These are phyloP conservation scores for Melanostoma scalare DNA, from an alignment of 2,888 invertebrate genomes.

Conservation along the genomic window DNA sequence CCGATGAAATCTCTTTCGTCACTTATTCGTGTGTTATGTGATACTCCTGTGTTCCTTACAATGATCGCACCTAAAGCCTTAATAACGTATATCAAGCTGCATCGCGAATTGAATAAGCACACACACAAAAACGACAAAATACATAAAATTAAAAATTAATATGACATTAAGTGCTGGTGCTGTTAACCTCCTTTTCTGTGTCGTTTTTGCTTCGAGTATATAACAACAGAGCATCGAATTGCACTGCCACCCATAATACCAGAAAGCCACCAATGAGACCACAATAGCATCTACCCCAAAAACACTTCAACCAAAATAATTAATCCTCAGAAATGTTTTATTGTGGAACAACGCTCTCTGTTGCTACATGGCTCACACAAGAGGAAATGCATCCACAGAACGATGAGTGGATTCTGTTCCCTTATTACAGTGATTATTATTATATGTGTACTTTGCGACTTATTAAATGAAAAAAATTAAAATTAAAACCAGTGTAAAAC, in stretches of 20 bases:
- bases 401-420: conserved; percentile 21
- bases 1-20: no score
- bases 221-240: background rate
- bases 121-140: background rate
- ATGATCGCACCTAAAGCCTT: no score
- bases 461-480: conserved; percentile 34
- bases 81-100: no score
- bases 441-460: conserved; percentile 12
- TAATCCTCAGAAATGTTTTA: conserved; percentile 13
- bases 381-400: conserved; percentile 1
- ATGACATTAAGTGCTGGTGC: background rate
- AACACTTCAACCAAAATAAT: conserved; percentile 19
- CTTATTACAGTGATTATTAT: conserved; percentile 26
- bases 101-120: no score
- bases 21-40: no score
- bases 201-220: background rate
- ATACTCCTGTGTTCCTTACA: no score
- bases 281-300: conserved; percentile 4
- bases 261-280: conserved; percentile 1
- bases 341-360: background rate
- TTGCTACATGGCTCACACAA: background rate
- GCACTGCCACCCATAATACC: background rate
- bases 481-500: conserved; percentile 58
- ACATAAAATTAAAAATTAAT: background rate
- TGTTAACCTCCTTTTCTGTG: background rate